Conservation (phyloP, 2,113 vertebrate genomes). For the Electrona antarctica region DNA sequence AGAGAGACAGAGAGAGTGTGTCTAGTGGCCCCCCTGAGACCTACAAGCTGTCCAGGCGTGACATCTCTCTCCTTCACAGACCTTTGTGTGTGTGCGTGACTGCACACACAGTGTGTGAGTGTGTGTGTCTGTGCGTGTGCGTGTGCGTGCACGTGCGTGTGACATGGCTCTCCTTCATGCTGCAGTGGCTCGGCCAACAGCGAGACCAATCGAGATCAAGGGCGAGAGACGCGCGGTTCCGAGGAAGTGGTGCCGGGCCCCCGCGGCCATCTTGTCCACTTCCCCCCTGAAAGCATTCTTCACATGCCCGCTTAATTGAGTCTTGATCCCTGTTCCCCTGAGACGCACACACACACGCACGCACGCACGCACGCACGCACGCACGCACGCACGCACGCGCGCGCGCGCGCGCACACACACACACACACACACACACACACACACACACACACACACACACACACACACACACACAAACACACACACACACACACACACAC, state of each 20-base stretch:
- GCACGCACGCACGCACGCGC: not conserved
- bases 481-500: conserved; percentile 7
- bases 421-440: conserved; percentile 7
- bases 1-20: conserved; percentile 12
- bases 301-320: conserved; percentile 79
- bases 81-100: conserved; percentile 63
- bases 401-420: conserved; percentile 19
- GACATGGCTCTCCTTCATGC: conserved; percentile 68
- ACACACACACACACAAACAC: conserved; percentile 11
- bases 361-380: conserved; percentile 1
- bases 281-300: conserved; percentile 78
- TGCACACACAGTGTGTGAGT: not conserved
- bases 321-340: conserved; percentile 68
- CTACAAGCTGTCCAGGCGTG: conserved; percentile 59
- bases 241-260: conserved; percentile 52
- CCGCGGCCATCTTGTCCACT: conserved; percentile 67
- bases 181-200: conserved; percentile 63
- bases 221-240: conserved; percentile 62
- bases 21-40: conserved; percentile 55
- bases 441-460: conserved; percentile 26
- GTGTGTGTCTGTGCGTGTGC: conserved; percentile 18
- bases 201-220: conserved; percentile 73
- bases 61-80: conserved; percentile 80
- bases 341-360: conserved; percentile 25
- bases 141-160: conserved; percentile 31